Base-by-base conservation (phyloP, 2,888 invertebrate genomes). In the Spisula subtruncata region DNA sequence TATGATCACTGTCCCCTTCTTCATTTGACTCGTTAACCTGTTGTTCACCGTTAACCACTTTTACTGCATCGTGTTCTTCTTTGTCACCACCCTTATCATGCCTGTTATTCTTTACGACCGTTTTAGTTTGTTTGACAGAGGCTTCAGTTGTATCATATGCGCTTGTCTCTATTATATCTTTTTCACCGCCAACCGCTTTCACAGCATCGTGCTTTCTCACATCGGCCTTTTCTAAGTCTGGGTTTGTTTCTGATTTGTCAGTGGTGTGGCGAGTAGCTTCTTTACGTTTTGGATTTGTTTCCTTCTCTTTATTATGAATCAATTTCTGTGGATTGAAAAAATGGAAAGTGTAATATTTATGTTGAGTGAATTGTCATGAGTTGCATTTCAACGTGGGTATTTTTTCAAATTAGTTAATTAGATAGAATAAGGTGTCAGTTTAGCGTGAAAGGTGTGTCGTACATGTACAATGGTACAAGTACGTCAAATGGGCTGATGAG, bases 21-120 rank as follows among this genome's bases (percentile, higher is more conserved):
- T 83, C 16, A 81, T 85, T 81, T 1, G 87, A 83, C 41, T 90
- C 81, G 48, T 71, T 83, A 48, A 20, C 46, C n/a, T 80, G n/a
- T n/a, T n/a, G n/a, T 32, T 32, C 35, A 75, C 1, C 32, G 1
- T 0, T 16, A 16, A 18, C 75, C 16, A 18, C 75, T 18, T 6
- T 75, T 75, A 35, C 75, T 18, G 16, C 35, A 75, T 32, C 25
- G 54, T 0, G 18, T 18, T 81, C 81, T 25, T 51, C n/a, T n/a
- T 56, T 83, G 60, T 79, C 79, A 41, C 81, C n/a, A 10, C 81
- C 75, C 29, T 90, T 46, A 35, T 90, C 29, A 60, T 85, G 35
- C 79, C 51, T 51, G 51, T 16, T 14, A 51, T 16, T 51, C 5
- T 12, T 16, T 51, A 1, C 14, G 14, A 6, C 16, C 4, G 14